A percentile compares a stretch with the other conserved stretches of the same genome.
These are phyloP conservation scores for Pherbina coryleti DNA, from an alignment of 2,888 invertebrate species.

Conservation along the genomic window DNA sequence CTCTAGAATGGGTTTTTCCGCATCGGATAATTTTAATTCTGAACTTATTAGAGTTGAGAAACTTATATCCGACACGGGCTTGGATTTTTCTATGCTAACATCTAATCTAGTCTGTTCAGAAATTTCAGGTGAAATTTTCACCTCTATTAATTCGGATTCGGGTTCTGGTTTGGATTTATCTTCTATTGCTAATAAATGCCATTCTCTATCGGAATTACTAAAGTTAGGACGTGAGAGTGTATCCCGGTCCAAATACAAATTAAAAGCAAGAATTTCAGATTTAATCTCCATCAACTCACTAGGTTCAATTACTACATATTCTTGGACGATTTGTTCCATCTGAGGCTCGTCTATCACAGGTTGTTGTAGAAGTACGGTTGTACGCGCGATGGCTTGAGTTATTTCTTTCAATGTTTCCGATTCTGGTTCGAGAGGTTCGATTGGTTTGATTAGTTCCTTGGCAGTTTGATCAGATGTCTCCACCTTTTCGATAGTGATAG, in stretches of 20 bases:
- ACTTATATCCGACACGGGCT: background rate
- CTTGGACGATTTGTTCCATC: slow-evolving; percentile 46
- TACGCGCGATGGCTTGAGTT: slow-evolving; percentile 48
- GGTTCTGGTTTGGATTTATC: background rate
- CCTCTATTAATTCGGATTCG: background rate
- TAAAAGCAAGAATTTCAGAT: slow-evolving; percentile 53
- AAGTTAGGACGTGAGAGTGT: slow-evolving; percentile 45
- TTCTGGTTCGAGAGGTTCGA: slow-evolving; percentile 35
- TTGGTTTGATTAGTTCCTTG: slow-evolving; percentile 7
- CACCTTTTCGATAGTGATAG: background rate
- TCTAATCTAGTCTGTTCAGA: background rate
- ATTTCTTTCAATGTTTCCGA: slow-evolving; percentile 47
- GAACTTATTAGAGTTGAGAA: background rate
- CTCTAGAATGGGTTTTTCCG: background rate
- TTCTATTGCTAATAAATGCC: slow-evolving; percentile 54
- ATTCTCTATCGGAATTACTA: slow-evolving; percentile 76
- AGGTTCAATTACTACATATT: slow-evolving; percentile 61
- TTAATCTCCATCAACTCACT: slow-evolving; percentile 53
- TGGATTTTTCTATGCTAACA: background rate
- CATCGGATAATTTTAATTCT: background rate
- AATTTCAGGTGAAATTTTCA: background rate
- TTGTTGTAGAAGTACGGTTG: slow-evolving; percentile 48
- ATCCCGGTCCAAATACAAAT: slow-evolving; percentile 54
- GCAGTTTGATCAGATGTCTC: background rate
- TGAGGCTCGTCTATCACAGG: slow-evolving; percentile 32